These are phyloP conservation scores for Camelus bactrianus DNA, from an alignment of 2,113 vertebrate genomes.

Conservation along the genomic window DNA sequence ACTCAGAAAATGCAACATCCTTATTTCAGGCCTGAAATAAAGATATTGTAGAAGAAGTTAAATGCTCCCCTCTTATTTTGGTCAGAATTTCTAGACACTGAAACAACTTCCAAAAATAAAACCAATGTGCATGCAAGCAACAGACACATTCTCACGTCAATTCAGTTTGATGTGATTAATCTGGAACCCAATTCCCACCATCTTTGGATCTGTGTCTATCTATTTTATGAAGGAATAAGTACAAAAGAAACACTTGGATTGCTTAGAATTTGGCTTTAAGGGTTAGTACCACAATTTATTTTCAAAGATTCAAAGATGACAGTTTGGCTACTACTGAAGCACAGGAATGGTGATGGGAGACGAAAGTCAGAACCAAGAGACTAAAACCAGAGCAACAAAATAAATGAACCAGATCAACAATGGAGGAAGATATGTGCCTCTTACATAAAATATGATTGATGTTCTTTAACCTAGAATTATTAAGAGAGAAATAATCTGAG, in stretches of 20 bases:
- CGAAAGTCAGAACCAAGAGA: neutral
- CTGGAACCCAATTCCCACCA: neutral
- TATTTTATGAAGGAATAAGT: neutral
- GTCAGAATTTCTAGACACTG: slow-evolving; percentile 26
- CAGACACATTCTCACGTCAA: neutral
- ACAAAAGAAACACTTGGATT: neutral
- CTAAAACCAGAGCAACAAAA: slow-evolving; percentile 22
- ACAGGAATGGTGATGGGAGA: neutral
- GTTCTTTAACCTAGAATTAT: slow-evolving; percentile 13
- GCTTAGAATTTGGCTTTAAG: neutral
- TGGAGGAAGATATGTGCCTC: neutral
- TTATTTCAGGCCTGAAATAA: slow-evolving; percentile 35
- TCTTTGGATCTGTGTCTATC: neutral
- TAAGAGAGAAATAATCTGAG: slow-evolving; percentile 13
- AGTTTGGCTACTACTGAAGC: neutral
- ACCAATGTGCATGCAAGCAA: neutral
- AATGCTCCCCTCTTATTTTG: neutral
- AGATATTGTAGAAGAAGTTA: slow-evolving; percentile 51
- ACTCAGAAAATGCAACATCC: slow-evolving; percentile 2
- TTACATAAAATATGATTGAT: slow-evolving; percentile 1
- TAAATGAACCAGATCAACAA: neutral
- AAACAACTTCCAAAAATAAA: slow-evolving; percentile 41
- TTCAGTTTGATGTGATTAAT: neutral
- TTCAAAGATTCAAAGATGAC: slow-evolving; percentile 59
- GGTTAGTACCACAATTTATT: neutral